These are phyloP conservation scores for Recurvirostra avosetta DNA, from an alignment of 2,113 vertebrate species.

Conservation along the genomic window DNA sequence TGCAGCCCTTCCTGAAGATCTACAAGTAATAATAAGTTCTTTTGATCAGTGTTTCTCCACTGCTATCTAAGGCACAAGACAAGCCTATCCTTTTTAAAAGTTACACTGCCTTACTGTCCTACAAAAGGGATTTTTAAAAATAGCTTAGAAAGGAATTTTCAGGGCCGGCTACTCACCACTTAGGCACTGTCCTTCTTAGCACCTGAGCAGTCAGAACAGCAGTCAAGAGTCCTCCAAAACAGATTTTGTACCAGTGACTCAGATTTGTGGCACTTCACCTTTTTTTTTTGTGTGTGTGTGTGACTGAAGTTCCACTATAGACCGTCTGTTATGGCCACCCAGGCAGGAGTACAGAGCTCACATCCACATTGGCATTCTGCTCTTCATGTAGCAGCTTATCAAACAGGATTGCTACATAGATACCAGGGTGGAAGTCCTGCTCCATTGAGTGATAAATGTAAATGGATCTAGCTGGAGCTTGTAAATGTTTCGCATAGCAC, in stretches of 20 bases:
- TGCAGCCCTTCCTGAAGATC: neutral
- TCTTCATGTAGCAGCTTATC: neutral
- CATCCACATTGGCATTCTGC: neutral
- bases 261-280: neutral
- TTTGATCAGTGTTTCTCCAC: neutral
- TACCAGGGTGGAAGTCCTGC: neutral
- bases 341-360: neutral
- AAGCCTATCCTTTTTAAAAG: neutral
- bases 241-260: neutral
- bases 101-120: neutral
- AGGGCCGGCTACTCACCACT: neutral
- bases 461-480: neutral
- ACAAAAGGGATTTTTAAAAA: neutral
- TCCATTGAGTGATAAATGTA: neutral
- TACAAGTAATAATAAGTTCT: neutral
- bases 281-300: neutral
- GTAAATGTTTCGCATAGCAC: neutral
- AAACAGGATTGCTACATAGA: neutral
- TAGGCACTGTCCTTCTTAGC: neutral
- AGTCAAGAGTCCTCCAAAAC: neutral
- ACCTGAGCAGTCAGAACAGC: neutral
- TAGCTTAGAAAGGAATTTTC: neutral
- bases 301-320: neutral
- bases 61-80: neutral
- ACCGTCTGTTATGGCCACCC: constrained; percentile 17